Percentiles rank a stretch among this genome's conserved stretches.
These are phyloP conservation scores for Ascaphus truei DNA, from an alignment of 2,113 vertebrate genomes.

Conservation along the genomic window DNA sequence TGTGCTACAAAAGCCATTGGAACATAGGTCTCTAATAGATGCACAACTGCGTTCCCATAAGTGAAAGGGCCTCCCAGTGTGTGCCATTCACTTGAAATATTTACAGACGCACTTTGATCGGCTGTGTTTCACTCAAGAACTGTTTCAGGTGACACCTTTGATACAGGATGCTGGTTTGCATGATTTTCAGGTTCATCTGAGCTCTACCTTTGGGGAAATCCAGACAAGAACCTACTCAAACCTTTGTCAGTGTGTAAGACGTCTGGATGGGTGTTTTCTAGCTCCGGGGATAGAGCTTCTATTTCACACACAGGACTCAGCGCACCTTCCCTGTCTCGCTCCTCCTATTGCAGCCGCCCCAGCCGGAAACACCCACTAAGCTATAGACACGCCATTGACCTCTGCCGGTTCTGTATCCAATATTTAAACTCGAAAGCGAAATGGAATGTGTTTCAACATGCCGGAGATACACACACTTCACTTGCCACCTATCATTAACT, in stretches of 20 bases:
- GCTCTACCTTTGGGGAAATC: conserved; percentile 9
- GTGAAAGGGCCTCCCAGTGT: too few relatives aligned
- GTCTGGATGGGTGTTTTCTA: background rate
- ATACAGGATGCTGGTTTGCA: conserved; percentile 3
- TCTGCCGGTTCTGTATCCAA: conserved; percentile 33
- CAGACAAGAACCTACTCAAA: conserved; percentile 8
- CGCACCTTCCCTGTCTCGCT: conserved; percentile 35
- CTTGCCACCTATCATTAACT: too few relatives aligned
- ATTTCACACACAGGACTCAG: background rate
- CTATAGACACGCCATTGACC: conserved; percentile 24
- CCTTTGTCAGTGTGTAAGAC: conserved; percentile 19
- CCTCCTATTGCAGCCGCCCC: background rate
- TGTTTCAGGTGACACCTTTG: too few relatives aligned
- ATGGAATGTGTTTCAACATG: background rate
- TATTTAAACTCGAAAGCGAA: conserved; percentile 25
- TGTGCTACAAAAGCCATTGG: too few relatives aligned
- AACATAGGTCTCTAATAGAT: too few relatives aligned
- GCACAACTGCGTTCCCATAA: too few relatives aligned
- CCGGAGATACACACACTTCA: too few relatives aligned
- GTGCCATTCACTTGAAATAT: too few relatives aligned
- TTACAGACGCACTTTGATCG: too few relatives aligned
- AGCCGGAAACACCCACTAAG: conserved; percentile 4
- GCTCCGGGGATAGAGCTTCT: background rate
- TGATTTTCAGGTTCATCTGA: background rate
- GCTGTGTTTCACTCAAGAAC: too few relatives aligned